Conservation (phyloP, 37 sponge, comb jelly and placozoan species). For the Amphimedon queenslandica region DNA sequence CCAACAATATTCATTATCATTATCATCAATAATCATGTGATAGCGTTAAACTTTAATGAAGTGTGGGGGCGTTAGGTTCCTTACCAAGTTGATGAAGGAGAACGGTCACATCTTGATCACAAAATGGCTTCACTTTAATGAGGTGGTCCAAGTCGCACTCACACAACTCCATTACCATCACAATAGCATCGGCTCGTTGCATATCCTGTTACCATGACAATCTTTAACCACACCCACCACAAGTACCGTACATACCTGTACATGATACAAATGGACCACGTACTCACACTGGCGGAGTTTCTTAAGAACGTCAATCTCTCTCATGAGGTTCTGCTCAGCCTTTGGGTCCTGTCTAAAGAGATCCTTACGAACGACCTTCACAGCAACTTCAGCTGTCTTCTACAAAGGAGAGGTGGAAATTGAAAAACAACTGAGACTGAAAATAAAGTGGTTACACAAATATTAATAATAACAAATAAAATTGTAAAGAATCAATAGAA, state of each 20-base stretch:
- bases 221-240: neutral
- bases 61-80: no score
- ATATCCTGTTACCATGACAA: slow-evolving; percentile 27
- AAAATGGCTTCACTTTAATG: slow-evolving; percentile 69
- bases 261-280: slow-evolving; percentile 70
- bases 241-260: slow-evolving; percentile 34
- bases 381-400: slow-evolving; percentile 62
- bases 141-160: slow-evolving; percentile 84
- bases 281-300: slow-evolving; percentile 54
- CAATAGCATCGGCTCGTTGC: slow-evolving; percentile 45
- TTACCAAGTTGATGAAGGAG: slow-evolving; percentile 75
- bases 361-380: slow-evolving; percentile 75
- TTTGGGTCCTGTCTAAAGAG: slow-evolving; percentile 77
- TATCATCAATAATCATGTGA: no score
- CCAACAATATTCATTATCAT: no score
- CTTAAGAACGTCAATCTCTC: slow-evolving; percentile 80
- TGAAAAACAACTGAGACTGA: neutral
- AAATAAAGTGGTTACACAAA: no score
- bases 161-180: slow-evolving; percentile 89
- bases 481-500: no score
- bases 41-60: no score
- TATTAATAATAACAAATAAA: no score
- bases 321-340: slow-evolving; percentile 70
- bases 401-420: neutral
- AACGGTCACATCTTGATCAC: slow-evolving; percentile 43